These are phyloP conservation scores for Ruditapes philippinarum DNA, from an alignment of 1,140 invertebrate species.

Conservation along the genomic window DNA sequence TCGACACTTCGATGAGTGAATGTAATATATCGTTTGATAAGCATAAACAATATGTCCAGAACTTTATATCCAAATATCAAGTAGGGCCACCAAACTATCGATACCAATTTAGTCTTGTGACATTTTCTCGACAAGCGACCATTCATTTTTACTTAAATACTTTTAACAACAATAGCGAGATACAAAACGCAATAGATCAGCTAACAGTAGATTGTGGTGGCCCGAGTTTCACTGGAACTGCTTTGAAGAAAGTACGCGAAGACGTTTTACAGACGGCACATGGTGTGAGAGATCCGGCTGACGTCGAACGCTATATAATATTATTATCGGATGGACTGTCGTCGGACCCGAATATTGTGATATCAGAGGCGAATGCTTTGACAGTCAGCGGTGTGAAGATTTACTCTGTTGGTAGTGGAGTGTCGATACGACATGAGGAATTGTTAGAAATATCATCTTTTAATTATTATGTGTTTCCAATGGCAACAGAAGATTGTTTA, in stretches of 20 bases:
- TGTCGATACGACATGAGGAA: no score
- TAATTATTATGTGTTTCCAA: no score
- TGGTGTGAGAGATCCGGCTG: not conserved
- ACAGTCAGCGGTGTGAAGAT: no score
- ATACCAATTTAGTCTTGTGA: not conserved
- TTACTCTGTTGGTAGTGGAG: no score
- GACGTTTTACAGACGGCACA: not conserved
- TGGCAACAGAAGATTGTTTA: not conserved
- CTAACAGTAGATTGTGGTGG: not conserved
- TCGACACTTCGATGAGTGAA: not conserved
- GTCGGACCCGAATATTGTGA: not conserved
- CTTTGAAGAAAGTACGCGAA: not conserved
- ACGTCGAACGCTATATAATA: not conserved
- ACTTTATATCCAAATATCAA: no score
- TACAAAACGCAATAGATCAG: not conserved
- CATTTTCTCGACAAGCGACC: not conserved
- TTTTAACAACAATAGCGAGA: not conserved
- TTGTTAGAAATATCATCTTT: no score
- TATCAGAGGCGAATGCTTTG: no score
- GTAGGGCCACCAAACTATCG: not conserved
- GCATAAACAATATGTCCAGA: not conserved
- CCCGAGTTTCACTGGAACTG: not conserved
- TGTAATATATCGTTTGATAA: not conserved
- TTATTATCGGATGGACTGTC: not conserved
- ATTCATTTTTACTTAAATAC: not conserved